Evolutionary conservation across 2,888 invertebrate species (phyloP).

Genomic region (Leptopilina syphax): DNA sequence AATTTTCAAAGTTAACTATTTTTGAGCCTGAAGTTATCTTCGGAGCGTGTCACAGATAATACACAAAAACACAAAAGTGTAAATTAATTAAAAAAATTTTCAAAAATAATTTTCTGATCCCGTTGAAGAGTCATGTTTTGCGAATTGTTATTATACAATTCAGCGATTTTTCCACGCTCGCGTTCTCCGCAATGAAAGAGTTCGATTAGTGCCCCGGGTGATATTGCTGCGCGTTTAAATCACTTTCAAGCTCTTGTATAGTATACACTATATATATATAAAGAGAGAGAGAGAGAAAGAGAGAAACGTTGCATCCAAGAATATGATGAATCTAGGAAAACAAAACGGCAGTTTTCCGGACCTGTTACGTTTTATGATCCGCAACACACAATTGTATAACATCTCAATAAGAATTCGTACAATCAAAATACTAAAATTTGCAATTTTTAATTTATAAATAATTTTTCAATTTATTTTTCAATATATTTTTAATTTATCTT

Average conservation of each 20-base stretch:
- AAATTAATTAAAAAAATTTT: not conserved
- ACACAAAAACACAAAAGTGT: too few species aligned
- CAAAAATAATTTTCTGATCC: slow-evolving; percentile 5
- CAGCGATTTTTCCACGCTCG: not conserved
- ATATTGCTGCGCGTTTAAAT: slow-evolving; percentile 24
- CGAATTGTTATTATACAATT: not conserved
- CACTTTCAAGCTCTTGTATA: slow-evolving; percentile 29
- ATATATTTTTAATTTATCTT: too few species aligned
- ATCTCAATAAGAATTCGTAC: not conserved
- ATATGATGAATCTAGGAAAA: slow-evolving; percentile 18
- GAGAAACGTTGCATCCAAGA: slow-evolving; percentile 10
- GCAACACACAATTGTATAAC: slow-evolving; percentile 31
- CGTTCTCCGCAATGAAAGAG: slow-evolving; percentile 28
- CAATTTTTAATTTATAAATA: too few species aligned
- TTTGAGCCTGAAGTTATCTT: too few species aligned
- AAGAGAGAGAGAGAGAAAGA: not conserved
- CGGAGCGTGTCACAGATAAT: too few species aligned
- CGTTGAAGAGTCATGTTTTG: slow-evolving; percentile 11
- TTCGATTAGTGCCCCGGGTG: slow-evolving; percentile 8
- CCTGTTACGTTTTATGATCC: slow-evolving; percentile 29
- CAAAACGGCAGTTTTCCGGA: slow-evolving; percentile 39
- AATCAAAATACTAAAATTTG: too few species aligned
- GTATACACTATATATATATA: not conserved
- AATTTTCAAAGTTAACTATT: too few species aligned
- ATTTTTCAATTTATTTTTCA: too few species aligned